Evolutionary conservation across 2,888 invertebrate species (phyloP), one percentile per base, ranked within the genome.

Genomic region (Seira sanloemensis): DNA sequence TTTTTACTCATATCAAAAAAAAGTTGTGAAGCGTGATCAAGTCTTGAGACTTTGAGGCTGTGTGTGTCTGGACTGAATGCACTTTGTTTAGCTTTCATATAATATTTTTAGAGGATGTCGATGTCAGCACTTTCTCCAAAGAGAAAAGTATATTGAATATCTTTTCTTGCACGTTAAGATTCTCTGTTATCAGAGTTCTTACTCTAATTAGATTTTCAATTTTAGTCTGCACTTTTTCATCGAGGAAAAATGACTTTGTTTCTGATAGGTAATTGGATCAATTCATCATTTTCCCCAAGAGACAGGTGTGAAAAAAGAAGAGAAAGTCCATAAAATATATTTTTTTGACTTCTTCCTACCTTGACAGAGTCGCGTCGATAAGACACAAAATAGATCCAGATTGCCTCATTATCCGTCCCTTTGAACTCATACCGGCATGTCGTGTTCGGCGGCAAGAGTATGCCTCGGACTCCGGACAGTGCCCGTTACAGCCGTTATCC

Each of bases 381-480:
- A 87, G 96, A 96, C 87, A 96, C 94, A 91, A 97, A 97, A 91
- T 96, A 96, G 88, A 97, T 93, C 97, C 97, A 97, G 79, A 97
- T 94, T 86, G 95, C 93, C 91, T 96, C 96, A 73, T 94, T 94
- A 5, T 94, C 93, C 87, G 94, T 94, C 26, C 96, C 97, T 90
- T 94, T 94, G 91, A 97, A 96, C 88, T 94, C 94, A 93, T 96
- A 97, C 26, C 95, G 95, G 92, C 97, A 97, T 66, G 96, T 96
- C 78, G 96, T 96, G 90, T 95, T 95, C 0, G 96, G 96, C 19
- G 97, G 95, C n/a, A 89, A 97, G 92, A 68, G 96, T 95, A 92
- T 97, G 97, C 72, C 95, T 93, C 0, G 96, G 96, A 88, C 86
- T 89, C 72, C 85, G 85, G 25, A 89, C 89, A 5, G 73, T 83